phyloP scores from a whole-genome alignment of 1,140 invertebrate genomes.

The Grapholita molesta region DNA sequence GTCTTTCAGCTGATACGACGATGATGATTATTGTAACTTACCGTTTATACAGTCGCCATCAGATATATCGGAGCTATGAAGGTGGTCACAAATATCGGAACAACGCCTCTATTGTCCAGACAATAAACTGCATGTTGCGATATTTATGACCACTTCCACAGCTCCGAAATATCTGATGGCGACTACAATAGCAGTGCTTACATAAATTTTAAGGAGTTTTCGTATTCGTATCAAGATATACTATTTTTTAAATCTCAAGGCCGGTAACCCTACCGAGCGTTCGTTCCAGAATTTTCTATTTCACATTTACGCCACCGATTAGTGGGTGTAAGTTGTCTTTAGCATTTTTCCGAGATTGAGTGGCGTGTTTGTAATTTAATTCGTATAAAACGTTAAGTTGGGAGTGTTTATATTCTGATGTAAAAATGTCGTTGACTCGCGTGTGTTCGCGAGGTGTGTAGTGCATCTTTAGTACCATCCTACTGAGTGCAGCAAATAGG shows the following conservation, averaged over 20 bases:
- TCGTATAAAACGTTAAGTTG: background rate
- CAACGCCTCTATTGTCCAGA: no score
- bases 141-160: no score
- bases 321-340: slow-evolving; percentile 16
- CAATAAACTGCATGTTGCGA: no score
- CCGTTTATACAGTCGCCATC: no score
- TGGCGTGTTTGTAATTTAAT: background rate
- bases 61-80: no score
- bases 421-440: background rate
- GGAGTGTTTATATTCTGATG: background rate
- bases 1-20: no score
- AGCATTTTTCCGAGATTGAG: background rate
- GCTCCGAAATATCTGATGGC: no score
- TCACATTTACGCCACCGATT: slow-evolving; percentile 6
- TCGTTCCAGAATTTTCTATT: slow-evolving; percentile 4
- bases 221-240: no score
- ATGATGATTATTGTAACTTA: no score
- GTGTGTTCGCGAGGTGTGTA: background rate
- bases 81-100: no score
- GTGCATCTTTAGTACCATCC: background rate
- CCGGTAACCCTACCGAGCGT: background rate
- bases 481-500: background rate
- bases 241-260: background rate
- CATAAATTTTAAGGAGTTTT: no score
- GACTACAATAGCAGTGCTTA: no score